Percentiles rank a stretch among this genome's conserved stretches.
Conservation (phyloP, 1,140 invertebrate genomes). For the Chrysopa pallens region DNA sequence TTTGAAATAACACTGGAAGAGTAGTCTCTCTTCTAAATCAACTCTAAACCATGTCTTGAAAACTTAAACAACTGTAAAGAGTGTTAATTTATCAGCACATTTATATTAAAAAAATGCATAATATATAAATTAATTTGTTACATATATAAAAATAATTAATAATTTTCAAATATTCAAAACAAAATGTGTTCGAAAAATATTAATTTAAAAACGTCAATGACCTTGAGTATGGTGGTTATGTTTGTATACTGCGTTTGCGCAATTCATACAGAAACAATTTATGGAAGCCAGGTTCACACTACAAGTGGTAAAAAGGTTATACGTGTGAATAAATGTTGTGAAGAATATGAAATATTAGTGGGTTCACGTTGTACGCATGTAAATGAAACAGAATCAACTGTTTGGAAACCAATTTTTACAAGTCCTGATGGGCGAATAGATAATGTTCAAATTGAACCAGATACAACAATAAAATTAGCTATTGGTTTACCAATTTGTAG, state of each 20-base stretch:
- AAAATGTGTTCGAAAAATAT: too few relatives aligned
- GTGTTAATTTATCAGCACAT: too few relatives aligned
- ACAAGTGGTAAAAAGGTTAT: constrained; percentile 10
- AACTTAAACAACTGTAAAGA: too few relatives aligned
- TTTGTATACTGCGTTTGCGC: background rate
- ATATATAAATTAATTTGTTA: too few relatives aligned
- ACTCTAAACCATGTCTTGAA: too few relatives aligned
- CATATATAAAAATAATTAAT: too few relatives aligned
- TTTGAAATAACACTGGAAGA: too few relatives aligned
- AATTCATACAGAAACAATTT: background rate
- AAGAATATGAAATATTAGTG: constrained; percentile 45
- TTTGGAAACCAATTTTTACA: constrained; percentile 41
- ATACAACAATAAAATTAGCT: constrained; percentile 24
- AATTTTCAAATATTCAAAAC: too few relatives aligned
- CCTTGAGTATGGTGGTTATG: background rate
- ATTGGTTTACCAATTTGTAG: constrained; percentile 52
- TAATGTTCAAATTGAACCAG: constrained; percentile 1
- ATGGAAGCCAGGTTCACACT: background rate
- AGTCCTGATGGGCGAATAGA: constrained; percentile 30
- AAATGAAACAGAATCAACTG: constrained; percentile 33
- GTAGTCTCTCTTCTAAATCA: too few relatives aligned
- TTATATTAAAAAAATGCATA: too few relatives aligned
- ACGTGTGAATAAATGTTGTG: constrained; percentile 59
- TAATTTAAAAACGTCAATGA: too few relatives aligned
- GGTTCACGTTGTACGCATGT: constrained; percentile 40